Percentiles rank a stretch among this genome's conserved stretches.
Evolutionary conservation across 2,797 vertebrate genomes (phyloP).

Genomic region (Smutsia temminckii): DNA sequence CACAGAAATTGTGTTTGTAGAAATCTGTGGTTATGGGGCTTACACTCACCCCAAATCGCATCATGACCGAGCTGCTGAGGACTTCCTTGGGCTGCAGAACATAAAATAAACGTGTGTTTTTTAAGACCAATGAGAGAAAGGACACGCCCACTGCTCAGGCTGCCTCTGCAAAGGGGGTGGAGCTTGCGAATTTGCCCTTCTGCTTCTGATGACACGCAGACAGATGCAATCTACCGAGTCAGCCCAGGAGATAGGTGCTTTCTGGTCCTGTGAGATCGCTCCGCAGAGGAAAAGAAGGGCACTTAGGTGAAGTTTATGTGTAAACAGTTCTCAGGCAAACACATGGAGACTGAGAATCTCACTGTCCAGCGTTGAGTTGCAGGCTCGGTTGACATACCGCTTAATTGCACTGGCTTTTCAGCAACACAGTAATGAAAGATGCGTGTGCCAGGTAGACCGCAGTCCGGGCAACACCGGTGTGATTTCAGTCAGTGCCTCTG

Average conservation of each 20-base stretch:
- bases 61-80: neutral
- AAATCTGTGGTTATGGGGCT: neutral
- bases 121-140: neutral
- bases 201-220: rapidly evolving
- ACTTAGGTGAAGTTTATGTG: neutral
- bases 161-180: too few relatives aligned
- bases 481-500: neutral
- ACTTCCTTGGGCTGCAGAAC: neutral
- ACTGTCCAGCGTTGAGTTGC: neutral
- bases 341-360: neutral
- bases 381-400: rapidly evolving
- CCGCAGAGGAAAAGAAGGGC: neutral
- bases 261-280: neutral
- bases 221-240: rapidly evolving
- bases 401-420: neutral
- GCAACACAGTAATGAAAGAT: rapidly evolving
- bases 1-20: neutral
- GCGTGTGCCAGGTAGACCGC: neutral
- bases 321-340: neutral
- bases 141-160: rapidly evolving
- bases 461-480: neutral
- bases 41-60: rapidly evolving
- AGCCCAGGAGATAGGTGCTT: rapidly evolving
- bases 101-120: rapidly evolving
- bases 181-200: too few relatives aligned